Conservation (phyloP, 2,888 invertebrate species). For the Hemistola chrysoprasaria region DNA sequence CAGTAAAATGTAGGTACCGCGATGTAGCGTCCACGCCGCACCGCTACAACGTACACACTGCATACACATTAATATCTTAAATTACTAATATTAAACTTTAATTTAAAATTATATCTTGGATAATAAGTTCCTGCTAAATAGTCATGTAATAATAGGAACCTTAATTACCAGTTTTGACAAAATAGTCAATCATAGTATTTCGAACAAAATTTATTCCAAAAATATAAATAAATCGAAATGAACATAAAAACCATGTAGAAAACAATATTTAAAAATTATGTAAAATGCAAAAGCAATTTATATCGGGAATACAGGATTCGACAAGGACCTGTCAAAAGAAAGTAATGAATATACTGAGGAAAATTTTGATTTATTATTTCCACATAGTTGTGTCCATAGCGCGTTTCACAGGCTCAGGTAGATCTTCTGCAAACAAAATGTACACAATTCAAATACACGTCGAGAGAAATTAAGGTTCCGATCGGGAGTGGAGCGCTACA, state of each 20-base stretch:
- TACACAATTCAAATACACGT: constrained; percentile 67
- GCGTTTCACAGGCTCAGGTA: constrained; percentile 79
- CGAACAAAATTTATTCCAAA: constrained; percentile 80
- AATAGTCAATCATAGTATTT: constrained; percentile 61
- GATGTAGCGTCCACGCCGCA: neutral
- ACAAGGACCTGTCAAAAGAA: constrained; percentile 77
- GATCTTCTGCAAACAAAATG: constrained; percentile 79
- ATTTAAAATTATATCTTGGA: constrained; percentile 7
- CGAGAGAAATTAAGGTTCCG: constrained; percentile 76
- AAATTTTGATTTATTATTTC: constrained; percentile 82
- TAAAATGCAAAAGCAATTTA: constrained; percentile 65
- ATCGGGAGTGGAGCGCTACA: constrained; percentile 81
- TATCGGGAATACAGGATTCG: constrained; percentile 68
- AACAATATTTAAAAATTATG: constrained; percentile 62
- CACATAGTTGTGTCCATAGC: constrained; percentile 80
- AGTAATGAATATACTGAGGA: constrained; percentile 71
- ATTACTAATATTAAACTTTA: too few species aligned
- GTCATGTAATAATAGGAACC: constrained; percentile 59
- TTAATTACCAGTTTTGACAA: constrained; percentile 74
- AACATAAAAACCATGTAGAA: constrained; percentile 80
- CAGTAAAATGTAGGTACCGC: neutral
- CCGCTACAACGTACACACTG: constrained; percentile 9
- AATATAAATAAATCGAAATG: constrained; percentile 78
- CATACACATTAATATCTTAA: too few species aligned
- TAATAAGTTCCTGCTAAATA: constrained; percentile 21